Conservation (phyloP, 1,140 invertebrate species). For the Brachionus manjavacas region DNA sequence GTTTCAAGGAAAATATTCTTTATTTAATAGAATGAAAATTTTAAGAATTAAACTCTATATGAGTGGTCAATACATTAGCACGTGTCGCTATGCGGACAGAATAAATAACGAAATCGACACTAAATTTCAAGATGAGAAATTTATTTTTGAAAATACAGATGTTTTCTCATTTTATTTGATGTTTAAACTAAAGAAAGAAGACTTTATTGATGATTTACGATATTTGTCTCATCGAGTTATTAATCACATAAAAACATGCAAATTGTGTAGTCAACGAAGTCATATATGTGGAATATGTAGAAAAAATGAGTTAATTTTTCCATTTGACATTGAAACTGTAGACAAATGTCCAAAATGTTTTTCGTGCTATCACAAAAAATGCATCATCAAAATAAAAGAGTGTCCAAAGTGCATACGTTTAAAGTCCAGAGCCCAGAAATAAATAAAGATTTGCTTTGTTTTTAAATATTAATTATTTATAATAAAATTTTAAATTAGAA, state of each 20-base stretch:
- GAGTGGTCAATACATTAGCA: background rate
- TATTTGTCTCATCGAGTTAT: background rate
- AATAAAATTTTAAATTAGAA: too few relatives aligned
- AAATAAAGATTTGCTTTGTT: background rate
- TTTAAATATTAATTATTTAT: background rate
- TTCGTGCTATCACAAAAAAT: conserved; percentile 19
- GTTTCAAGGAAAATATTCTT: background rate
- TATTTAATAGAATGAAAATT: conserved; percentile 15
- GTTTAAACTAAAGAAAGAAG: conserved; percentile 15
- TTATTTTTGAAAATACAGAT: conserved; percentile 1
- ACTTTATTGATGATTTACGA: background rate
- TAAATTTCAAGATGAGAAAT: conserved; percentile 8
- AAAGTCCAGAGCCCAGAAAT: background rate
- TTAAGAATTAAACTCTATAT: conserved; percentile 13
- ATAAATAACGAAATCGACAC: background rate
- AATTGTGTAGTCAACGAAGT: conserved; percentile 32
- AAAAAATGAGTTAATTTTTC: conserved; percentile 29
- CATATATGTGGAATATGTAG: conserved; percentile 27
- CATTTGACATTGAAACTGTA: conserved; percentile 5
- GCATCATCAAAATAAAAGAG: background rate
- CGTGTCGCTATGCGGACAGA: background rate
- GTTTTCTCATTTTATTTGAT: conserved; percentile 4
- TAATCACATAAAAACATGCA: background rate
- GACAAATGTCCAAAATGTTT: conserved; percentile 7
- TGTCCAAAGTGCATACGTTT: conserved; percentile 17